Percentiles rank a stretch among this genome's conserved stretches.
These are phyloP conservation scores for Clarias platycephalus DNA, from an alignment of 2,797 vertebrate genomes.

Conservation along the genomic window DNA sequence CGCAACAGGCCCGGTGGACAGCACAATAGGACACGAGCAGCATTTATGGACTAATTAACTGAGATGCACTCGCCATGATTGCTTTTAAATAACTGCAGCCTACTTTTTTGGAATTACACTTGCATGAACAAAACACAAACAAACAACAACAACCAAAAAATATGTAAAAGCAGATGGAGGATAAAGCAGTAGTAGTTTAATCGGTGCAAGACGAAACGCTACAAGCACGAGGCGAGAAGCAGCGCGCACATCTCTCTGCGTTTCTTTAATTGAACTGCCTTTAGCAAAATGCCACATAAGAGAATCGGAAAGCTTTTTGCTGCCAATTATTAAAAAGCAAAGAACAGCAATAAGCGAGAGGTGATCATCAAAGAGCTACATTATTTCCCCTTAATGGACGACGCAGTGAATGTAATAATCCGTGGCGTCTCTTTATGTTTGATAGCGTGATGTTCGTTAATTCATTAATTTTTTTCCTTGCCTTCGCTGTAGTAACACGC, in stretches of 20 bases:
- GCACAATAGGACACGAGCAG: slow-evolving; percentile 66
- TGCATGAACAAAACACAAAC: slow-evolving; percentile 41
- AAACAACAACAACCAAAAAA: neutral
- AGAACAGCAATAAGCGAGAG: neutral
- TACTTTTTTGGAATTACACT: slow-evolving; percentile 51
- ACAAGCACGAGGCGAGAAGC: neutral
- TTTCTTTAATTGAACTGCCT: slow-evolving; percentile 18
- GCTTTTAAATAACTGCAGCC: slow-evolving; percentile 64
- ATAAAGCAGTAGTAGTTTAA: slow-evolving; percentile 11
- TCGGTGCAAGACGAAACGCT: neutral
- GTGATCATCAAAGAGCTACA: neutral
- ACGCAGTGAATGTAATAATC: neutral
- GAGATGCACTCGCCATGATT: slow-evolving; percentile 60
- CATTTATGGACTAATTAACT: slow-evolving; percentile 73
- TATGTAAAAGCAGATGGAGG: slow-evolving; percentile 38
- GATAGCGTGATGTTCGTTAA: neutral
- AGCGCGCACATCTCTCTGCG: neutral
- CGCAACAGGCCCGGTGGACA: slow-evolving; percentile 59
- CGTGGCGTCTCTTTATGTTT: neutral
- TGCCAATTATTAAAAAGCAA: neutral
- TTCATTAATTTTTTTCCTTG: neutral
- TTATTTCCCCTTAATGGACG: neutral
- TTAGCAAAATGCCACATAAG: slow-evolving; percentile 7
- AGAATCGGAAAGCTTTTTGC: slow-evolving; percentile 6
- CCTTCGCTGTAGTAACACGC: neutral